These are phyloP conservation scores for Chaetorhynchus papuensis DNA, from an alignment of 2,113 vertebrate species.

Conservation along the genomic window DNA sequence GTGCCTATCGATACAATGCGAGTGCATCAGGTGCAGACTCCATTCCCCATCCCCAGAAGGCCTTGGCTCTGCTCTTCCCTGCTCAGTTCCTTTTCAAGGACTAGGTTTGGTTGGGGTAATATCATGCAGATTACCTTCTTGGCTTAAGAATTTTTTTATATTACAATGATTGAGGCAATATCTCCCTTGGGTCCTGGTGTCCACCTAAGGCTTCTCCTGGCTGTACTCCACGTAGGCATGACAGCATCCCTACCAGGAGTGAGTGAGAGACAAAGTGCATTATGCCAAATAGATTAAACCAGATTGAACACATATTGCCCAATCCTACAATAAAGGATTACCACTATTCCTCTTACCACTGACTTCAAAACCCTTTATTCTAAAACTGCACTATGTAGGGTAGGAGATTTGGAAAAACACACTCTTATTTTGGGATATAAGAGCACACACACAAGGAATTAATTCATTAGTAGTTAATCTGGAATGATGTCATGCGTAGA, in stretches of 20 bases:
- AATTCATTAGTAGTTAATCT: not conserved
- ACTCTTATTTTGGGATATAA: not conserved
- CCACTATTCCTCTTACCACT: not conserved
- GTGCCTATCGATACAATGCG: not conserved
- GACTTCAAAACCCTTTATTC: not conserved
- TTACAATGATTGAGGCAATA: not conserved
- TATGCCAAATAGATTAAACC: not conserved
- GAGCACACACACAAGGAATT: not conserved
- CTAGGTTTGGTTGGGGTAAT: not conserved
- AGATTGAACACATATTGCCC: not conserved
- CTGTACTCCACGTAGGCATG: fast-evolving
- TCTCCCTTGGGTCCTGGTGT: not conserved
- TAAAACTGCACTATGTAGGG: not conserved
- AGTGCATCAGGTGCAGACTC: not conserved
- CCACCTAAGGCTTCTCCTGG: not conserved
- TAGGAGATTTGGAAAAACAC: not conserved
- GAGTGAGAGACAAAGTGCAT: not conserved
- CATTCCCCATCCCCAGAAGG: not conserved
- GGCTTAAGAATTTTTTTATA: not conserved
- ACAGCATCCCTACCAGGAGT: not conserved
- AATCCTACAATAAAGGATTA: not conserved
- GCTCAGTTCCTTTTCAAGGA: not conserved
- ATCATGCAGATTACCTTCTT: not conserved
- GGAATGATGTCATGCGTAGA: not conserved
- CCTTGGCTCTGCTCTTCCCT: not conserved